Evolutionary conservation across 2,797 vertebrate species (phyloP), one percentile per base, ranked within the genome.

Genomic region (Cyclopterus lumpus): DNA sequence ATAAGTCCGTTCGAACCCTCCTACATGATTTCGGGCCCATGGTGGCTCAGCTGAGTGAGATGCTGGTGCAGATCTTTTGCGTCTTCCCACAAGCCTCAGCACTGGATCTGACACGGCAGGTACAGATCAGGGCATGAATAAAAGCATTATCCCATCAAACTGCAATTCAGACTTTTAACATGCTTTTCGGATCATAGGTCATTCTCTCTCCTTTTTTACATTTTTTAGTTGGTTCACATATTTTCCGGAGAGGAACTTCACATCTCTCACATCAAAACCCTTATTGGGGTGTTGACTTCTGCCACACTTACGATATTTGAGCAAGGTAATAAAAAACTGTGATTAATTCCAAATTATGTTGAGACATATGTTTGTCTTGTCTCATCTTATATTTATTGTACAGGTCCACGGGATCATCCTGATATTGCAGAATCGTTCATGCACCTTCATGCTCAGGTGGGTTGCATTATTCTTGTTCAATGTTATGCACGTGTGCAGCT

Each of bases 361-460:
- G 0, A 38, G 6, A 59, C 72, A 73, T 42, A 20, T 85, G 89
- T 93, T 62, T 55, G 0, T 46, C 24, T 34, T 8, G 11, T 40
- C 38, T 68, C 10, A 68, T 8, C 14, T 87, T 30, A 8, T 62
- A 0, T 93, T 93, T 95, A 90, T 91, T 93, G 91, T 91, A 9
- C 81, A 99, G 98, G 96, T 92, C 96, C 96, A 84, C 96, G 97
- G 93, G 96, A 99, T 94, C 97, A 99, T 95, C 98, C 98, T 90
- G 98, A 99, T 94, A 96, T 99, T 92, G 97, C 97, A 90, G 98
- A 98, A 94, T 99, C 98, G 77, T 99, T 99, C 92, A 97, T 99
- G 98, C 95, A 97, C 94, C 97, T 99, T 94, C 98, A 99, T 86
- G 95, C 97, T 94, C 97, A 99, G 97, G 98, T 99, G 91, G 91